A percentile compares a stretch with the other conserved stretches of the same genome.
phyloP scores from a whole-genome alignment of 1,140 invertebrate genomes.

The Ceratina australensis region DNA sequence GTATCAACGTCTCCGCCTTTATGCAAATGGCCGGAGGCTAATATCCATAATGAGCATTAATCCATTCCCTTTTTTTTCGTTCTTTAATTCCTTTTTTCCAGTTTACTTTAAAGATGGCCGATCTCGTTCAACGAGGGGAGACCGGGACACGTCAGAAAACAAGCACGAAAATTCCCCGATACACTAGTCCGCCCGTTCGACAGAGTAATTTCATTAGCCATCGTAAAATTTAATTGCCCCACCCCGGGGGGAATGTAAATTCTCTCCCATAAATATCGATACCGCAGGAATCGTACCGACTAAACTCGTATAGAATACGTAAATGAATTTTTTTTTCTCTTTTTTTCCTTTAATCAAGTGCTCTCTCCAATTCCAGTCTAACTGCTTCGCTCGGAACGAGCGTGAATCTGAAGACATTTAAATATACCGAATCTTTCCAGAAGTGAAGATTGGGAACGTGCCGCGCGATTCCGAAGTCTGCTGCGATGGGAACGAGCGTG shows the following conservation, averaged over 20 bases:
- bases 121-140: not conserved
- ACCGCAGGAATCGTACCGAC: not conserved
- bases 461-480: not conserved
- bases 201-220: conserved; percentile 13
- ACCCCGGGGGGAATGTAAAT: conserved; percentile 18
- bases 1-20: conserved; percentile 70
- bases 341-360: too few species aligned
- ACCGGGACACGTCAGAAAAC: not conserved
- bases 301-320: too few species aligned
- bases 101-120: conserved; percentile 60
- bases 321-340: too few species aligned
- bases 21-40: conserved; percentile 69
- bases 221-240: conserved; percentile 30
- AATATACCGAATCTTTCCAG: not conserved
- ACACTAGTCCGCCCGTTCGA: not conserved
- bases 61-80: conserved; percentile 39
- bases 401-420: not conserved
- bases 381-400: not conserved
- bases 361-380: too few species aligned
- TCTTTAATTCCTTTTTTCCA: not conserved
- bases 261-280: not conserved
- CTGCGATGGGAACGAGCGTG: not conserved
- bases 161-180: conserved; percentile 8
- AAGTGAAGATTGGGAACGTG: not conserved
- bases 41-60: conserved; percentile 75